phyloP scores from a whole-genome alignment of 1,140 invertebrate species.

The Orius insidiosus region DNA sequence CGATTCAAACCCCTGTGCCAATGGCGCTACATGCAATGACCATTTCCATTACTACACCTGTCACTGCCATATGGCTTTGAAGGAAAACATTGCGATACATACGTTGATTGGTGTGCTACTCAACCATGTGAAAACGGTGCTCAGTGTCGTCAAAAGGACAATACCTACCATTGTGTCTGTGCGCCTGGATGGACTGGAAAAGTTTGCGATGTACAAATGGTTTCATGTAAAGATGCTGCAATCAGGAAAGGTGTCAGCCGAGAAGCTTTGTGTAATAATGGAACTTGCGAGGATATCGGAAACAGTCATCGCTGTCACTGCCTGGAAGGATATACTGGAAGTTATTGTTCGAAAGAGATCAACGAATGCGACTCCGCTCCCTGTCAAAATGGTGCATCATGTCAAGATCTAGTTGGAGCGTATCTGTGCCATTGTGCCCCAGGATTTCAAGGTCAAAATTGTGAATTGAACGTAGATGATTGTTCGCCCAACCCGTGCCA shows the following conservation, averaged over 20 bases:
- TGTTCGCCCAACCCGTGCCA: constrained; percentile 83
- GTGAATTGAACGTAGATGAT: constrained; percentile 83
- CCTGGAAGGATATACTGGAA: constrained; percentile 70
- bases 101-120: constrained; percentile 67
- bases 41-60: constrained; percentile 64
- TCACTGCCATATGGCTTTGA: constrained; percentile 82
- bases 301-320: constrained; percentile 82
- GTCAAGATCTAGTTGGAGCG: constrained; percentile 63
- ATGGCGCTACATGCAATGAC: constrained; percentile 70
- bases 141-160: constrained; percentile 66
- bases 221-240: constrained; percentile 76
- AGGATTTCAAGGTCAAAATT: constrained; percentile 87
- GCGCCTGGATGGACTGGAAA: constrained; percentile 82
- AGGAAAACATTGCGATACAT: constrained; percentile 68
- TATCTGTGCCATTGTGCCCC: constrained; percentile 74
- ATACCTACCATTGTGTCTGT: constrained; percentile 74
- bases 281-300: constrained; percentile 75
- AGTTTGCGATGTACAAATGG: constrained; percentile 84
- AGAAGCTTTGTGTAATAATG: constrained; percentile 72
- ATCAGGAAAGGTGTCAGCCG: constrained; percentile 60
- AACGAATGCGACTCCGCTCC: constrained; percentile 77
- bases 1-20: constrained; percentile 71
- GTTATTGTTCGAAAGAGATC: constrained; percentile 76
- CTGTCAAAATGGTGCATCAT: constrained; percentile 77
- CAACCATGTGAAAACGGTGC: constrained; percentile 83